Conservation (phyloP, 2,113 vertebrate species). For the Thomomys bottae region DNA sequence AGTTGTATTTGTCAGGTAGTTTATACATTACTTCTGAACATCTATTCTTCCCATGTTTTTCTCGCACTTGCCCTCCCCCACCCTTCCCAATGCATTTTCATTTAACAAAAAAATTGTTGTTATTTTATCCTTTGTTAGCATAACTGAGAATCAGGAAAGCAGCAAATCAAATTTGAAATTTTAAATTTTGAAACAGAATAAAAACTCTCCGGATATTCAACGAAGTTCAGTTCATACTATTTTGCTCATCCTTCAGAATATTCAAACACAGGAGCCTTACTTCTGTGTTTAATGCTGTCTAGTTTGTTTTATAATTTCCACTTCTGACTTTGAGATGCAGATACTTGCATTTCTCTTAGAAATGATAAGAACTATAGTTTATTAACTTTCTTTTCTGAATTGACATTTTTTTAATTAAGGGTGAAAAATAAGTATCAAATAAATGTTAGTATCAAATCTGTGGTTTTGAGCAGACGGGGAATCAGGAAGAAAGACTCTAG, state of each 20-base stretch:
- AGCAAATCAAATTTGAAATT: not conserved
- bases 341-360: not conserved
- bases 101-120: not conserved
- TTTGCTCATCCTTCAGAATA: not conserved
- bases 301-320: not conserved
- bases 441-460: no score
- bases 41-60: no score
- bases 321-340: not conserved
- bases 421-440: not conserved
- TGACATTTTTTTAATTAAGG: not conserved
- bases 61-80: no score
- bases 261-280: accelerated
- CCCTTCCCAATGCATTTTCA: not conserved
- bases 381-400: not conserved
- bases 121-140: not conserved
- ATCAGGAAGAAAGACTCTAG: not conserved
- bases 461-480: not conserved
- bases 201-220: not conserved
- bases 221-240: not conserved
- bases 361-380: not conserved
- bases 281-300: not conserved
- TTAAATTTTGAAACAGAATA: not conserved
- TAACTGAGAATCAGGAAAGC: not conserved
- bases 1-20: no score
- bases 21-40: no score